A percentile compares a stretch with the other conserved stretches of the same genome.
Evolutionary conservation across 2,888 invertebrate species (phyloP).

Genomic region (Palloptera scutellata): DNA sequence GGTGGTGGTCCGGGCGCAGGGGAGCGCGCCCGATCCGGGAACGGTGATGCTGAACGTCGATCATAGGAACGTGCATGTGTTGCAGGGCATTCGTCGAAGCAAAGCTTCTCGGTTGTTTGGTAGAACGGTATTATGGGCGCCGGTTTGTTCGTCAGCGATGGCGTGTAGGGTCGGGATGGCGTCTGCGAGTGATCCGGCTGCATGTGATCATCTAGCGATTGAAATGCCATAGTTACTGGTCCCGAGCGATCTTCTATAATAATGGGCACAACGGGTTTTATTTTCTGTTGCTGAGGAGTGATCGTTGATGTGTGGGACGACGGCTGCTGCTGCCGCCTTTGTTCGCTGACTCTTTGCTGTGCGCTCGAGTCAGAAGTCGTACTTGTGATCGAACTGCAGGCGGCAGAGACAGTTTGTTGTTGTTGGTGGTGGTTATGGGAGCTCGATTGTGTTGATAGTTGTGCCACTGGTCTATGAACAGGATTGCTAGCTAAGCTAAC

Average conservation of each 20-base stretch:
- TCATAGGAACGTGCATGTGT: conserved; percentile 70
- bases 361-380: conserved; percentile 19
- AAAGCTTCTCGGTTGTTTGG: conserved; percentile 74
- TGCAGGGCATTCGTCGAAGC: conserved; percentile 72
- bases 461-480: conserved; percentile 50
- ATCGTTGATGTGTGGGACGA: conserved; percentile 27
- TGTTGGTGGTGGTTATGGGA: conserved; percentile 29
- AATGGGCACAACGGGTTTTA: conserved; percentile 53
- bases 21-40: conserved; percentile 73
- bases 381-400: conserved; percentile 41
- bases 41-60: conserved; percentile 73
- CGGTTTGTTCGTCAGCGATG: conserved; percentile 74
- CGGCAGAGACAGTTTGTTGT: conserved; percentile 39
- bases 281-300: conserved; percentile 32
- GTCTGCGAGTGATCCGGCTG: conserved; percentile 57
- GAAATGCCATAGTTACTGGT: conserved; percentile 72
- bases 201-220: conserved; percentile 70
- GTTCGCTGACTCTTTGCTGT: conserved; percentile 39
- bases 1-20: conserved; percentile 78
- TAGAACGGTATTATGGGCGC: conserved; percentile 80
- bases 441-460: conserved; percentile 35
- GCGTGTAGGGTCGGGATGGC: conserved; percentile 70
- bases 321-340: conserved; percentile 41
- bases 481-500: conserved; percentile 35
- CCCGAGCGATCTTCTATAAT: conserved; percentile 66